These are phyloP conservation scores for Orthosia cruda DNA, from an alignment of 2,888 invertebrate species.

Conservation along the genomic window DNA sequence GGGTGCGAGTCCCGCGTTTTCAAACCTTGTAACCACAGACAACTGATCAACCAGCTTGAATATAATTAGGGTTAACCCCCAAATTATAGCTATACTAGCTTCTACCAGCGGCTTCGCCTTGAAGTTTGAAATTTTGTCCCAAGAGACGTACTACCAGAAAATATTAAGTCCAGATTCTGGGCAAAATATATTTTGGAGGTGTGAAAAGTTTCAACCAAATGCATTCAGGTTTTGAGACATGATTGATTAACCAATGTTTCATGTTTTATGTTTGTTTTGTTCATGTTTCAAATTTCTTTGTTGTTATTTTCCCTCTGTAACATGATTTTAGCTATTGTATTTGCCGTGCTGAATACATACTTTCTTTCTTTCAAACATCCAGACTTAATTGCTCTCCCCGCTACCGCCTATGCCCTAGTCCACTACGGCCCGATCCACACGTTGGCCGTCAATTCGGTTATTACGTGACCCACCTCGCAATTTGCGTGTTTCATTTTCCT, in stretches of 20 bases:
- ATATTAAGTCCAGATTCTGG: no score
- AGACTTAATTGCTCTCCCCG: not conserved
- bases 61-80: conserved; percentile 39
- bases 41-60: conserved; percentile 39
- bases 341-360: no score
- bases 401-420: conserved; percentile 18
- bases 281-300: no score
- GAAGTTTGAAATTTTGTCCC: no score
- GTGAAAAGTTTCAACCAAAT: not conserved
- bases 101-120: not conserved
- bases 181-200: no score
- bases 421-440: conserved; percentile 38
- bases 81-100: conserved; percentile 9
- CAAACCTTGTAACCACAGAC: conserved; percentile 36
- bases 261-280: no score
- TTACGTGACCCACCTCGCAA: conserved; percentile 59
- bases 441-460: conserved; percentile 56
- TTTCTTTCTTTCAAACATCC: no score
- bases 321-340: no score
- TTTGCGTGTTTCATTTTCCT: conserved; percentile 51
- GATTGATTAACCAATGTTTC: not conserved
- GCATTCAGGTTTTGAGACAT: not conserved
- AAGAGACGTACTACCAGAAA: not conserved
- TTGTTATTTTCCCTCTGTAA: no score
- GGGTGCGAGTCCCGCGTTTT: conserved; percentile 27